A percentile compares a stretch with the other conserved stretches of the same genome.
Conservation (phyloP, 2,888 invertebrate genomes). For the Drosophila infuscata region DNA sequence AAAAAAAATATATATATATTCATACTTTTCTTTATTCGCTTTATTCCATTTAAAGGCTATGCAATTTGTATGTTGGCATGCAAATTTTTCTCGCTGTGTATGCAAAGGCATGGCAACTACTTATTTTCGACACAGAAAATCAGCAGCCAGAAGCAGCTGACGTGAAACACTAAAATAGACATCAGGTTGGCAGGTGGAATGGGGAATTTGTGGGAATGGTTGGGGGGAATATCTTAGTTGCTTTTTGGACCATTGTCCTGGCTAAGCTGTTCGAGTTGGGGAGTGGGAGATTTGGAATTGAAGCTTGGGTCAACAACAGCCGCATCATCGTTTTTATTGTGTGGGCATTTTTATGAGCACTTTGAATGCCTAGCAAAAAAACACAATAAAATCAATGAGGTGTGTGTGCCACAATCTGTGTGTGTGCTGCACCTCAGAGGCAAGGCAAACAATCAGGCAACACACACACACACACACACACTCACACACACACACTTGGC, state of each 20-base stretch:
- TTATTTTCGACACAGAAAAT: slow-evolving; percentile 36
- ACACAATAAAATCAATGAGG: slow-evolving; percentile 84
- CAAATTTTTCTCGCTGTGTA: background rate
- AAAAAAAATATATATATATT: too few relatives aligned
- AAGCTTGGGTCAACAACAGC: slow-evolving; percentile 60
- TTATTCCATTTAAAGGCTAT: too few relatives aligned
- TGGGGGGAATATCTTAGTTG: slow-evolving; percentile 35
- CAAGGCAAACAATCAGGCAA: slow-evolving; percentile 58
- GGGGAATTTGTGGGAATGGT: slow-evolving; percentile 24
- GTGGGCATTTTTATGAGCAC: slow-evolving; percentile 81
- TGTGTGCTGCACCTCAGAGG: slow-evolving; percentile 63
- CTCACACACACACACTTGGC: slow-evolving; percentile 47
- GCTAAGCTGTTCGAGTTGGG: slow-evolving; percentile 26
- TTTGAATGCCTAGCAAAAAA: slow-evolving; percentile 74
- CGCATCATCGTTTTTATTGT: slow-evolving; percentile 79
- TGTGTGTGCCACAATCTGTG: slow-evolving; percentile 63
- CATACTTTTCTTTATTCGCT: background rate
- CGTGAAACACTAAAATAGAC: slow-evolving; percentile 64
- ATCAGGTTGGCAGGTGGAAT: slow-evolving; percentile 66
- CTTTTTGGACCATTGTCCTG: slow-evolving; percentile 40
- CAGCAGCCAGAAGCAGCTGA: slow-evolving; percentile 24
- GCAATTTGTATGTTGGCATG: background rate
- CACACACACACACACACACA: slow-evolving; percentile 24
- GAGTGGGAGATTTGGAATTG: slow-evolving; percentile 5
- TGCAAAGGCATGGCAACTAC: slow-evolving; percentile 44